phyloP scores from a whole-genome alignment of 2,888 invertebrate genomes.

The Lacanobia oleracea region DNA sequence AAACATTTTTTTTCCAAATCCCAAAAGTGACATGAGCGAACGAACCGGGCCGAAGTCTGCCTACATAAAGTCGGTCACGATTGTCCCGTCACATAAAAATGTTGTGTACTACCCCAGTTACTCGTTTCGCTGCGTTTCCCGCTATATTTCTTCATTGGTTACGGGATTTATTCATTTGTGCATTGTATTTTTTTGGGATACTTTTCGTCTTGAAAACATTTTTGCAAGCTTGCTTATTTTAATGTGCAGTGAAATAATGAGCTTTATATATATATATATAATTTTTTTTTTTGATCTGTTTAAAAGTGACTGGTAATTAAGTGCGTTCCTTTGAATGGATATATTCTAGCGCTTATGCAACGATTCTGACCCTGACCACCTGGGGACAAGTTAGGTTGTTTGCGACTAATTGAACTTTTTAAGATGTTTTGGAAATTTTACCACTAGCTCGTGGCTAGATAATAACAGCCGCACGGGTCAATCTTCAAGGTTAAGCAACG shows the following conservation, averaged over 20 bases:
- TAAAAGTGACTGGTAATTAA: too few species aligned
- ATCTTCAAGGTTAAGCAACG: too few species aligned
- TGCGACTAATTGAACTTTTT: too few species aligned
- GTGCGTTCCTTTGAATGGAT: too few species aligned
- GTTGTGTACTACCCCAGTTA: slow-evolving; percentile 44
- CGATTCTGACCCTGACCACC: too few species aligned
- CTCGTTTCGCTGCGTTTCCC: slow-evolving; percentile 27
- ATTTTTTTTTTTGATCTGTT: too few species aligned
- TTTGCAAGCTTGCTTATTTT: slow-evolving; percentile 1
- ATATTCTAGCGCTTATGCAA: too few species aligned
- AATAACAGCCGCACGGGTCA: too few species aligned
- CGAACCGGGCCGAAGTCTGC: slow-evolving; percentile 17
- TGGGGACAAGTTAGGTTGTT: too few species aligned
- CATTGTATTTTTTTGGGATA: neutral
- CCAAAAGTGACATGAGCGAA: slow-evolving; percentile 28
- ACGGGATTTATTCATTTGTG: slow-evolving; percentile 21
- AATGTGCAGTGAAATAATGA: neutral
- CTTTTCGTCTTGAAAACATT: neutral
- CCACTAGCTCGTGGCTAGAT: too few species aligned
- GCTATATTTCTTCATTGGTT: slow-evolving; percentile 41
- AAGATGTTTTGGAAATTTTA: too few species aligned
- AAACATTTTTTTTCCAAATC: slow-evolving; percentile 46
- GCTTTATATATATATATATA: too few species aligned
- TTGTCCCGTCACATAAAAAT: slow-evolving; percentile 54
- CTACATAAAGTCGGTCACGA: slow-evolving; percentile 50